These are phyloP conservation scores for Cyprinella venusta DNA, from an alignment of 2,797 vertebrate genomes.

Conservation along the genomic window DNA sequence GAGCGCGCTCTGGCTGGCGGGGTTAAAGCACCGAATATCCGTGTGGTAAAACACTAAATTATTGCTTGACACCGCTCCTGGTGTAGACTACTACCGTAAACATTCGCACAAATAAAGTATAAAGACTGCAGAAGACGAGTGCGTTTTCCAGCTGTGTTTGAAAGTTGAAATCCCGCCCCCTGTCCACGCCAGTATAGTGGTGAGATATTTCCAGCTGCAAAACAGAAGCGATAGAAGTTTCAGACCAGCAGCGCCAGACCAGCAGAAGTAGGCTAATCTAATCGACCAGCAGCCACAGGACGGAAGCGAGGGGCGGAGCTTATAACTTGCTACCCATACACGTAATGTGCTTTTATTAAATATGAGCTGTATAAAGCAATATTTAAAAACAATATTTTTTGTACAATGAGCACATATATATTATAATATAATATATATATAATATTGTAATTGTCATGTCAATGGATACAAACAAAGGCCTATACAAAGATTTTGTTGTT, in stretches of 20 bases:
- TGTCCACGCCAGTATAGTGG: slow-evolving; percentile 8
- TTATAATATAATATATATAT: no score
- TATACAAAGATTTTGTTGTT: neutral
- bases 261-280: no score
- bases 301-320: neutral
- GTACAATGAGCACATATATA: no score
- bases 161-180: slow-evolving; percentile 42
- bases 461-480: neutral
- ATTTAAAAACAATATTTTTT: neutral
- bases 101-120: neutral
- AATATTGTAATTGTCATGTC: neutral
- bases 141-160: neutral
- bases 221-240: neutral
- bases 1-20: neutral
- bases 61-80: neutral
- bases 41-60: neutral
- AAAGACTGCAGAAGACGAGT: neutral
- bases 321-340: neutral
- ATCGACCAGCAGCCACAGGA: neutral
- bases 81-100: neutral
- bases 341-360: neutral
- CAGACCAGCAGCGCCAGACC: neutral
- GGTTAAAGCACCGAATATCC: slow-evolving; percentile 23
- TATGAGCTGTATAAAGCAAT: neutral
- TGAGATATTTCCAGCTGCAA: neutral